Conservation (phyloP, 2,113 vertebrate genomes). For the Orycteropus afer region DNA sequence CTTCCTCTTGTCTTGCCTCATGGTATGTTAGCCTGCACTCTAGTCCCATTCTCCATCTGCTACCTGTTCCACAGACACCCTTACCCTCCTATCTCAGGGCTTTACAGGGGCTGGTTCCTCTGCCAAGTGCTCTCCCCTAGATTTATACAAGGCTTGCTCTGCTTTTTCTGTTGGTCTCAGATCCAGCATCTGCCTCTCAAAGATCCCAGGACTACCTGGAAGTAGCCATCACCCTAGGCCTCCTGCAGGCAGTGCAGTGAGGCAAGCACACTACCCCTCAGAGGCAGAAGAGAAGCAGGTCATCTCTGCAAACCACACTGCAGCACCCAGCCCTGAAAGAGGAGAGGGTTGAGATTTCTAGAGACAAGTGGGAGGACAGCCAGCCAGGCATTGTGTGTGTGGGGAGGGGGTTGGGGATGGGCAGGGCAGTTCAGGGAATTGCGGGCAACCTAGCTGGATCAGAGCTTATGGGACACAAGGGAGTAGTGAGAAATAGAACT, state of each 20-base stretch:
- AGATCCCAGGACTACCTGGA: neutral
- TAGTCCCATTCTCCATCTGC: neutral
- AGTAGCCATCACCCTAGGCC: neutral
- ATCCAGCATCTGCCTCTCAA: neutral
- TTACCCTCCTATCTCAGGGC: neutral
- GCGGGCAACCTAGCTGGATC: too few relatives aligned
- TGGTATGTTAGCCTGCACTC: neutral
- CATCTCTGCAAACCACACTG: neutral
- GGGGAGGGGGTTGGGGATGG: too few relatives aligned
- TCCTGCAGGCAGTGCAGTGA: neutral
- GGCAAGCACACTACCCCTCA: too few relatives aligned
- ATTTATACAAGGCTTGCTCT: rapidly evolving
- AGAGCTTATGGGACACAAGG: neutral
- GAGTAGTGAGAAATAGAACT: rapidly evolving
- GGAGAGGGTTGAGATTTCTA: too few relatives aligned
- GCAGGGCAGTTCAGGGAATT: neutral
- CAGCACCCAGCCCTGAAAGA: neutral
- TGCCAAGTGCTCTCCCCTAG: neutral
- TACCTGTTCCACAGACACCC: neutral
- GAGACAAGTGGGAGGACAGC: neutral
- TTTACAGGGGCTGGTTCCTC: too few relatives aligned
- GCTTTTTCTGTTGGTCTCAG: too few relatives aligned
- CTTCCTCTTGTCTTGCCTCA: rapidly evolving
- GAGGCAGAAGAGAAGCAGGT: too few relatives aligned
- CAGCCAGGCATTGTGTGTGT: too few relatives aligned